phyloP scores from a whole-genome alignment of 2,797 vertebrate genomes.

The Sus cebifrons region DNA sequence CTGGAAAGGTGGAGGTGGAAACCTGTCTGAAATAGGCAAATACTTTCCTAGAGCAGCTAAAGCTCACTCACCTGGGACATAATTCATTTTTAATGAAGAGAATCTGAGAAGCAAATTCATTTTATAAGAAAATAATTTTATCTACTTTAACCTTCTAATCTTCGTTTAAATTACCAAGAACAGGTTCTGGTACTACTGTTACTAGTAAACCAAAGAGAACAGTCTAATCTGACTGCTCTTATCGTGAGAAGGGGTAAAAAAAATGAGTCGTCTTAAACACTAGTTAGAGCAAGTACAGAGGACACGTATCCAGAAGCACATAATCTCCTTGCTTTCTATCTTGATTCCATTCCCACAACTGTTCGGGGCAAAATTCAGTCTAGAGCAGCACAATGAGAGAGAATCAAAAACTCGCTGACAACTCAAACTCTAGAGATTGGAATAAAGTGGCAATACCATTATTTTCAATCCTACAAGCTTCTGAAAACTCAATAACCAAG shows the following conservation, averaged over 20 bases:
- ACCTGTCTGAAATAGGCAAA: not conserved
- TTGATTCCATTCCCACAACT: not conserved
- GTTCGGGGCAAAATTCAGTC: not conserved
- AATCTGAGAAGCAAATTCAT: constrained; percentile 54
- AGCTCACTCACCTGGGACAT: not conserved
- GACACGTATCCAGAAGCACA: not conserved
- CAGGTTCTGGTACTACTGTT: not conserved
- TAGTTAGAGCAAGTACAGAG: not conserved
- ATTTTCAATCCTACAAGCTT: constrained; percentile 41
- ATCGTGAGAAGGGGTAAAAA: not conserved
- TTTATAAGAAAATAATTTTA: constrained; percentile 51
- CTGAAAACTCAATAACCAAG: not conserved
- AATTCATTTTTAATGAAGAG: constrained; percentile 52
- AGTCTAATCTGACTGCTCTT: constrained; percentile 16
- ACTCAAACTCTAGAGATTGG: not conserved
- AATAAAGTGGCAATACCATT: not conserved
- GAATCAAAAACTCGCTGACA: not conserved
- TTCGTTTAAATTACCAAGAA: constrained; percentile 47
- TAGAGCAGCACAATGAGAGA: not conserved
- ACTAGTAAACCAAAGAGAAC: not conserved
- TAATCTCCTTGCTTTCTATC: not conserved
- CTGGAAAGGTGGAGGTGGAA: not conserved
- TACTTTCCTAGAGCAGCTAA: not conserved
- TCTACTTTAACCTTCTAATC: not conserved
- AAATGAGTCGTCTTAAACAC: not conserved